Conservation (phyloP, 2,113 vertebrate species). For the Aythya baeri region DNA sequence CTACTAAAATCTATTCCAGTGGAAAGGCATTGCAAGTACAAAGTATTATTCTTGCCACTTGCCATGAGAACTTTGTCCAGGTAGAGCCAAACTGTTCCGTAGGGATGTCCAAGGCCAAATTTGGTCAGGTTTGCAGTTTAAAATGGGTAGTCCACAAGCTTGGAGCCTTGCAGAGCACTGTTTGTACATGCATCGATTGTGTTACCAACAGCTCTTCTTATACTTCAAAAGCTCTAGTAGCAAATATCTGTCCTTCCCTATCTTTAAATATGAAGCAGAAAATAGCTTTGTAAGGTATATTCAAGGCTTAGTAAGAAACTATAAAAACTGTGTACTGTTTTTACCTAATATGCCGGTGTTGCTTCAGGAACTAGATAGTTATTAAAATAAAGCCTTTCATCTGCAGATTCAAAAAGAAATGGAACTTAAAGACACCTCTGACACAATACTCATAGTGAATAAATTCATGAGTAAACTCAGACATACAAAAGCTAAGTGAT, state of each 20-base stretch:
- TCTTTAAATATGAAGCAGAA: neutral
- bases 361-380: neutral
- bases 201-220: neutral
- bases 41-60: neutral
- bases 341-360: neutral
- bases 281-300: neutral
- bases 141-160: neutral
- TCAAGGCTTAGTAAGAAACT: neutral
- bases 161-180: neutral
- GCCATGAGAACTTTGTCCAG: neutral
- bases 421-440: conserved; percentile 20
- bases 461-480: conserved; percentile 17
- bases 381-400: conserved; percentile 37
- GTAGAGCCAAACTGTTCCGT: neutral
- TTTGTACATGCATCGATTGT: neutral
- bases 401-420: conserved; percentile 29
- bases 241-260: neutral
- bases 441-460: conserved; percentile 5
- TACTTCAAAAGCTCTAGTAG: neutral
- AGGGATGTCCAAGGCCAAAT: neutral
- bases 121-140: neutral
- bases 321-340: neutral
- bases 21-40: neutral
- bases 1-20: neutral
- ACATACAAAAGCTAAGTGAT: conserved; percentile 58